Evolutionary conservation across 2,888 invertebrate genomes (phyloP).

Genomic region (Spilosoma lubricipeda): DNA sequence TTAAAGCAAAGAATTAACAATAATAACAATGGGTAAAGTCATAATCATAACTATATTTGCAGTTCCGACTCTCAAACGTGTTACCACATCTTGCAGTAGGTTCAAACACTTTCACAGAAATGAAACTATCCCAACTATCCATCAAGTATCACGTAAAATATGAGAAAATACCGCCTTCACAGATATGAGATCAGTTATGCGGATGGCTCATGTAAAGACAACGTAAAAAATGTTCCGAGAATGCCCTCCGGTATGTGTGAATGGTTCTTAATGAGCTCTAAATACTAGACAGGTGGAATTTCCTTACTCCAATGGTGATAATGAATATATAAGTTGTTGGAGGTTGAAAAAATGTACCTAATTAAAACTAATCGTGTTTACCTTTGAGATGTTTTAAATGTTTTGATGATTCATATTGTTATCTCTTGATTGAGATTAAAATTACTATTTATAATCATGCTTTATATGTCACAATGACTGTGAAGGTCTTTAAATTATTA

Average conservation of each 20-base stretch:
- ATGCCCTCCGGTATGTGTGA: constrained; percentile 56
- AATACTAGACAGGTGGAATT: constrained; percentile 60
- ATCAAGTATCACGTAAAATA: constrained; percentile 36
- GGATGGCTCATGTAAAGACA: constrained; percentile 37
- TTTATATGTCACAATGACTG: background rate
- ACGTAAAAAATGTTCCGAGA: constrained; percentile 42
- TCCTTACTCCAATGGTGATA: constrained; percentile 50
- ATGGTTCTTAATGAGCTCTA: constrained; percentile 62
- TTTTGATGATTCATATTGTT: background rate
- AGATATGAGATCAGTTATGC: constrained; percentile 38
- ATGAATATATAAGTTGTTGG: constrained; percentile 44
- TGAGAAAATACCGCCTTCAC: constrained; percentile 38
- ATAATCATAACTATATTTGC: background rate
- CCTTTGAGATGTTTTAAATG: background rate
- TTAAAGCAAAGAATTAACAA: too few relatives aligned
- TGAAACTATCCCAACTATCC: constrained; percentile 25
- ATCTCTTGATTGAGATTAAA: background rate
- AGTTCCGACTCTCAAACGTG: background rate
- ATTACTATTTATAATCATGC: background rate
- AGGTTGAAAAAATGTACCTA: constrained; percentile 16
- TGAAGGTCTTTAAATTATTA: background rate
- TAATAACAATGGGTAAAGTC: too few relatives aligned
- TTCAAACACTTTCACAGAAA: constrained; percentile 27
- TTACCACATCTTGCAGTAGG: background rate
- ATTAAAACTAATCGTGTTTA: constrained; percentile 7